These are phyloP conservation scores for Drosophila silvestris DNA, from an alignment of 2,888 invertebrate genomes.

Conservation along the genomic window DNA sequence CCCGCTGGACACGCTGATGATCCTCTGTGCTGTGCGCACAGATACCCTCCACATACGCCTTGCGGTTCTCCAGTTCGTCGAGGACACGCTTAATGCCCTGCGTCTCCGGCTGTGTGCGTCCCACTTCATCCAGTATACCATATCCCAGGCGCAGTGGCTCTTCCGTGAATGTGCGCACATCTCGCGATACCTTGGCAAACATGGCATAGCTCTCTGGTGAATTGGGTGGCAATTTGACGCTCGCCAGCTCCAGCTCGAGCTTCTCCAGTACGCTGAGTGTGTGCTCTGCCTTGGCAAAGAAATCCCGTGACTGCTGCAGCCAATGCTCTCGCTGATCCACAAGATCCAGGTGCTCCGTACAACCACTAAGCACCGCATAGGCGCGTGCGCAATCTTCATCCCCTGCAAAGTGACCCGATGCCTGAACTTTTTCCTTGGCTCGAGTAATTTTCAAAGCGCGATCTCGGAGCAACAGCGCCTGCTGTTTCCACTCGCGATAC, in stretches of 20 bases:
- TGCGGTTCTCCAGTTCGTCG: conserved; percentile 91
- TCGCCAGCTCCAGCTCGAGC: conserved; percentile 90
- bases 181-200: conserved; percentile 88
- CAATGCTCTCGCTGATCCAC: conserved; percentile 90
- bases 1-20: conserved; percentile 89
- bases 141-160: conserved; percentile 90
- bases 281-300: conserved; percentile 90
- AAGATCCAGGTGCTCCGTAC: conserved; percentile 90
- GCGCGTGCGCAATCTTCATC: conserved; percentile 89
- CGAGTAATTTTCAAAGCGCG: conserved; percentile 91
- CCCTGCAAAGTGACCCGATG: conserved; percentile 90
- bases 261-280: conserved; percentile 90
- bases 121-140: conserved; percentile 89
- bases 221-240: conserved; percentile 88
- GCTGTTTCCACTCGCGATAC: conserved; percentile 89
- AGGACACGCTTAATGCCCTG: conserved; percentile 89
- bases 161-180: conserved; percentile 89
- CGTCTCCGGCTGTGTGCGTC: conserved; percentile 88
- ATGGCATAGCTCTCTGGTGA: conserved; percentile 89
- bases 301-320: conserved; percentile 89
- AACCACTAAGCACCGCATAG: conserved; percentile 88
- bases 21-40: conserved; percentile 90
- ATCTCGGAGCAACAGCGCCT: conserved; percentile 91
- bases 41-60: conserved; percentile 88
- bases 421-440: conserved; percentile 91